Base-by-base conservation (phyloP, 2,797 vertebrate species). In the Xenops minutus region DNA sequence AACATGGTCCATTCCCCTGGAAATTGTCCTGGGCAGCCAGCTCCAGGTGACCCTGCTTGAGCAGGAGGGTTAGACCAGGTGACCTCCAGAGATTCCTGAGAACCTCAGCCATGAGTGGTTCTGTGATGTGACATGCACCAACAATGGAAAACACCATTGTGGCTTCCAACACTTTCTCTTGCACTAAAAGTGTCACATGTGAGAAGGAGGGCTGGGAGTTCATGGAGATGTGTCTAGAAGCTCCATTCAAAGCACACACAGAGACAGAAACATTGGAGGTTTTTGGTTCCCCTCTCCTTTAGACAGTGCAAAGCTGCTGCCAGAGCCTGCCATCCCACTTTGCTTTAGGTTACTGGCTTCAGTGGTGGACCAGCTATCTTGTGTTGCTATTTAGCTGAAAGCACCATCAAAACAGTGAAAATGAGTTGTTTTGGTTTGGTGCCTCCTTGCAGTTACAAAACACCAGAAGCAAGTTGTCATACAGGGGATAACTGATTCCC, bases 321-420 rank as follows among this genome's bases (percentile, higher is more conserved):
- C 75, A 68, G 64, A 93, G 66, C 39, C 58, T 76, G 76, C 61
- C 0, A 4, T 89, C 64, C 74, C 9, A 26, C 52, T 95, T 54
- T 79, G 44, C 67, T 72, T 77, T 87, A 64, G 14, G 39, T 64
- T 79, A 43, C 43, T 93, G 89, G 83, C 79, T 94, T 95, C 88
- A 14, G 71, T 74, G 92, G 71, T 68, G 54, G 74, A 89, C 68
- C 93, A 94, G 71, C 74, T 88, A 72, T 54, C 46, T 88, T 22
- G 21, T 93, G 79, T 39, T 84, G 77, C 54, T 82, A 27, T 39
- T 91, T 71, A 87, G 74, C 62, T 88, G 63, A 59, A 56, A 91
- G 87, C 52, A 95, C 61, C 91, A 89, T 74, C 49, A 88, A 78
- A 95, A 89, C 68, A 86, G 72, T 96, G 88, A 84, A 82, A 94